Base-by-base conservation (phyloP, 2,888 invertebrate genomes). In the Morpho helenor region DNA sequence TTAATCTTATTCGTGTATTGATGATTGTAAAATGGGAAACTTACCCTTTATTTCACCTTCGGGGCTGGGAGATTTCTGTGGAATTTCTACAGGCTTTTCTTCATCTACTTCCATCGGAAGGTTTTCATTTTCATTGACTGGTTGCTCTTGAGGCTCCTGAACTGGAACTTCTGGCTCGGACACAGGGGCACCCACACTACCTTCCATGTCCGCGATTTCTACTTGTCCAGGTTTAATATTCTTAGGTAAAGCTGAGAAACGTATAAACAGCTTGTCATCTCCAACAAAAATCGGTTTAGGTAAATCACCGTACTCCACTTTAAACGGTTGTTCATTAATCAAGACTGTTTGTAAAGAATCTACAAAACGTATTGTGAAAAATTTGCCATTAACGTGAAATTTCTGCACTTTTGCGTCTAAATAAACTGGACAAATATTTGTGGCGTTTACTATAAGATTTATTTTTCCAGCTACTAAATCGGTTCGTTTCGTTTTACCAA, bases 381-480 rank as follows among this genome's bases (percentile, higher is more conserved):
- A 92, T 65, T 94, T 92, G 1, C 94, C 94, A 66, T 94, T 94
- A 23, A 96, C 91, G 56, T 93, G 92, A 73, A 97, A 95, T 75
- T 93, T 94, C 80, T 97, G 97, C 8, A 95, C 92, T 77, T 96
- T 96, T 0, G 95, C 94, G 80, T 97, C 97, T 50, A 97, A 84
- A 79, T 95, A 97, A 1, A 97, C 93, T 0, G 96, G 95, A 64
- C 95, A 93, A 82, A 96, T 94, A 55, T 93, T 93, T 56, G 93
- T 93, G 0, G 96, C 97, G 79, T 97, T 95, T 6, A 97, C 93
- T 56, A 97, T 95, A 60, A 97, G 90, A 77, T 95, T 95, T 59
- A 97, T 95, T 85, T 96, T 96, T 0, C 96, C 97, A 0, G 95
- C 94, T 1, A 96, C 95, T 49, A 98, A 87, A 79, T 98, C 98